These are phyloP conservation scores for Tiliqua scincoides DNA, from an alignment of 2,113 vertebrate species.

Conservation along the genomic window DNA sequence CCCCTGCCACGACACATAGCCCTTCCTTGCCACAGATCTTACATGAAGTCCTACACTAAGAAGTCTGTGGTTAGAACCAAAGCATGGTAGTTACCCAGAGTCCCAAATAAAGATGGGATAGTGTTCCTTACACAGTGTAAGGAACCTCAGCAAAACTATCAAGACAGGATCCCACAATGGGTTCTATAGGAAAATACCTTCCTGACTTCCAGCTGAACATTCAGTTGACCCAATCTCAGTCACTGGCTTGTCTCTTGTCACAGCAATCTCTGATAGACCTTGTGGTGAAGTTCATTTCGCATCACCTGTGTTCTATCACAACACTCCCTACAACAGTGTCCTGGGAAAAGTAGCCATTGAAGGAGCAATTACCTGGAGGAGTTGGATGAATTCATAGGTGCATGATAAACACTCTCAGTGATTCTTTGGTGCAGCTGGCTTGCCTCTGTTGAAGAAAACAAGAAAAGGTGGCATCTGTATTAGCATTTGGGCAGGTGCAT, in stretches of 20 bases:
- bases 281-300: neutral
- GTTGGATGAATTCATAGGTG: slow-evolving; percentile 83
- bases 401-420: slow-evolving; percentile 84
- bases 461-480: neutral
- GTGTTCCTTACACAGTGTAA: no score
- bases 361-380: slow-evolving; percentile 68
- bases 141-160: neutral
- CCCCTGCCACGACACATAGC: neutral
- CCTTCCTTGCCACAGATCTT: neutral
- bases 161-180: neutral
- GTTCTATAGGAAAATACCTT: neutral
- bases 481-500: neutral
- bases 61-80: no score
- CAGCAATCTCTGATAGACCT: neutral
- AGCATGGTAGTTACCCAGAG: neutral
- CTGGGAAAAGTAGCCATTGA: neutral
- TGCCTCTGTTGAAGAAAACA: slow-evolving; percentile 80
- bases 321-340: no score
- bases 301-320: neutral
- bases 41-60: no score
- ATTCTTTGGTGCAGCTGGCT: slow-evolving; percentile 89
- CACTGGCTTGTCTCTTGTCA: neutral
- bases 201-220: neutral
- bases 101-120: neutral
- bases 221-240: neutral